Evolutionary conservation across 1,140 invertebrate species (phyloP).

Genomic region (Argopecten irradians): DNA sequence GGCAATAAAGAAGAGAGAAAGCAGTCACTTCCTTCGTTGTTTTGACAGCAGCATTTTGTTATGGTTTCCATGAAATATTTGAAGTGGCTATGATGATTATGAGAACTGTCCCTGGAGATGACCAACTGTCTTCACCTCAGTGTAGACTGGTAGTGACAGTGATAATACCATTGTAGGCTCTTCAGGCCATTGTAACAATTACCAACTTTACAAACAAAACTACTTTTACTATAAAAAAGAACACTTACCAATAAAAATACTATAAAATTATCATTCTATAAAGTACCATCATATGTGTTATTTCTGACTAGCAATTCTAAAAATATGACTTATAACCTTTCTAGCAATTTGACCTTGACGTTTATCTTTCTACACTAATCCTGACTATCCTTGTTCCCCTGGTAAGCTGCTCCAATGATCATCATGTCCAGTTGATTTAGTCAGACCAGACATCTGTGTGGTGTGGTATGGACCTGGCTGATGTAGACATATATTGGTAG

Average conservation of each 20-base stretch:
- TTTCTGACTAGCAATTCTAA: no score
- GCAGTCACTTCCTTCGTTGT: not conserved
- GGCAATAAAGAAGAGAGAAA: not conserved
- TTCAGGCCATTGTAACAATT: not conserved
- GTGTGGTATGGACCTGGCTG: not conserved
- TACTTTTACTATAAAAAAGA: not conserved
- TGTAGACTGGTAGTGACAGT: not conserved
- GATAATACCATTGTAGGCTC: not conserved
- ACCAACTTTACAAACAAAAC: not conserved
- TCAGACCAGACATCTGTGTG: not conserved
- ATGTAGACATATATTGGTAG: not conserved
- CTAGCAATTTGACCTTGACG: no score
- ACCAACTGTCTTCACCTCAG: not conserved
- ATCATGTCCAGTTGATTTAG: constrained; percentile 14
- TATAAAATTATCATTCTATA: no score
- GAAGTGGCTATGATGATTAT: not conserved
- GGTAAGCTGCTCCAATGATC: no score
- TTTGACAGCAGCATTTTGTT: not conserved
- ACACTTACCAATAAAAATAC: no score
- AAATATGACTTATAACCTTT: no score
- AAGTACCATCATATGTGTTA: no score
- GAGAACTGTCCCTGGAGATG: not conserved
- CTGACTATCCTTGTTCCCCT: no score
- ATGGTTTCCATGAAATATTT: not conserved
- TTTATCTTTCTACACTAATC: no score